Evolutionary conservation across 2,113 vertebrate genomes (phyloP).

Genomic region (Elgaria multicarinata): DNA sequence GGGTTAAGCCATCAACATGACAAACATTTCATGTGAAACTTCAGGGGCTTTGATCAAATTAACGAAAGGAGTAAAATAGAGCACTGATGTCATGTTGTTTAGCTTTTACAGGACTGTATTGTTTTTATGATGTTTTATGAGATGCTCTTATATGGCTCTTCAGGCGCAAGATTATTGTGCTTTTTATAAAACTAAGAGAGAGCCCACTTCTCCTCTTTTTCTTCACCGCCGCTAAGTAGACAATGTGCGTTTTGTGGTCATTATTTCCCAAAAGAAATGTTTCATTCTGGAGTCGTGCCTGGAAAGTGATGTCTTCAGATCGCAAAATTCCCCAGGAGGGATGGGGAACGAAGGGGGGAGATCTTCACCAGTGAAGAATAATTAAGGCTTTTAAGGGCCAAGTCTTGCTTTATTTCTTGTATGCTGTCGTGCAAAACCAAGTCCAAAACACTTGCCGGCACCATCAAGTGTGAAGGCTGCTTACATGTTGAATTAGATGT

Average conservation of each 20-base stretch:
- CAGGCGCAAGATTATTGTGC: conserved; percentile 46
- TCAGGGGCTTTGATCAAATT: conserved; percentile 65
- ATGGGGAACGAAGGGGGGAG: background rate
- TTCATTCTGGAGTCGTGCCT: conserved; percentile 57
- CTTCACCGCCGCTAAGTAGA: conserved; percentile 67
- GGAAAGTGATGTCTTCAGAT: conserved; percentile 47
- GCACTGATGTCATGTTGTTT: conserved; percentile 57
- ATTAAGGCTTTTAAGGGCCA: conserved; percentile 14
- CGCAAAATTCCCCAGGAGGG: conserved; percentile 39
- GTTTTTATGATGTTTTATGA: conserved; percentile 72
- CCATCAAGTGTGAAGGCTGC: background rate
- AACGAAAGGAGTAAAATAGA: conserved; percentile 73
- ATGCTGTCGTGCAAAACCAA: background rate
- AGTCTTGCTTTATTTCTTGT: background rate
- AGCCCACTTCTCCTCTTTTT: conserved; percentile 59
- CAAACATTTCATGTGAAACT: conserved; percentile 57
- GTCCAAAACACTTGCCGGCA: background rate
- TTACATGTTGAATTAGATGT: background rate
- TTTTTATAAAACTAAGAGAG: conserved; percentile 65
- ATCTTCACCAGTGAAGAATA: conserved; percentile 32
- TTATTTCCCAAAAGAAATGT: conserved; percentile 61
- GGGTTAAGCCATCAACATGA: conserved; percentile 50
- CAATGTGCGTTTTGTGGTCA: conserved; percentile 50
- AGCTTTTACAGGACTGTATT: conserved; percentile 65
- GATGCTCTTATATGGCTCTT: conserved; percentile 66